Evolutionary conservation across 2,797 vertebrate genomes (phyloP).

Genomic region (Cyprinodon diabolis): DNA sequence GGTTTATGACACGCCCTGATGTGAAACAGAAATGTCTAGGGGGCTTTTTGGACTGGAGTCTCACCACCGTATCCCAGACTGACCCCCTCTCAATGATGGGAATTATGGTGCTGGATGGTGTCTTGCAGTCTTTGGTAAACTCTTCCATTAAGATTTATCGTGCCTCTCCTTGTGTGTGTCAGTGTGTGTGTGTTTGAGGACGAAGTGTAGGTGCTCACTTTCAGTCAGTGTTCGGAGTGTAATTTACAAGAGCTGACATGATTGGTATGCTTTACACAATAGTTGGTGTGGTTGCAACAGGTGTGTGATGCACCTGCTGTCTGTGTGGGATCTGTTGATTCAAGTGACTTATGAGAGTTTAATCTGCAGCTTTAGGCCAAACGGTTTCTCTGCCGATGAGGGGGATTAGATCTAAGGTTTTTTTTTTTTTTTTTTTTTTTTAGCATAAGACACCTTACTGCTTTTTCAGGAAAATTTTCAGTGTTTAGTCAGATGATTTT

Average conservation of each 20-base stretch:
- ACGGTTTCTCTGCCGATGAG: slow-evolving; percentile 23
- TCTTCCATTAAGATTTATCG: neutral
- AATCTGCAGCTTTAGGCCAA: slow-evolving; percentile 51
- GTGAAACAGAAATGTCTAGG: slow-evolving; percentile 89
- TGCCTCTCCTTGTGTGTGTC: neutral
- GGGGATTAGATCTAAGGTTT: slow-evolving; percentile 12
- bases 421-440: no score
- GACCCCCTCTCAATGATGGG: slow-evolving; percentile 83
- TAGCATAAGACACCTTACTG: neutral
- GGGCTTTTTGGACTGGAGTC: slow-evolving; percentile 93
- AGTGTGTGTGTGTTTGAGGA: slow-evolving; percentile 16
- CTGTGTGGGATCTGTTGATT: slow-evolving; percentile 37
- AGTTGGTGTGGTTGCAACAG: slow-evolving; percentile 59
- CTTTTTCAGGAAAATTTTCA: slow-evolving; percentile 21
- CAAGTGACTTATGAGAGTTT: slow-evolving; percentile 33
- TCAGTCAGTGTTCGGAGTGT: slow-evolving; percentile 29
- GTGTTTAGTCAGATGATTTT: slow-evolving; percentile 30
- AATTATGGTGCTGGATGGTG: slow-evolving; percentile 86
- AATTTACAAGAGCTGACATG: slow-evolving; percentile 68
- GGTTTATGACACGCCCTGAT: slow-evolving; percentile 94
- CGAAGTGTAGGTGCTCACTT: slow-evolving; percentile 14
- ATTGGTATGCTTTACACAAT: slow-evolving; percentile 61
- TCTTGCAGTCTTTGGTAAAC: slow-evolving; percentile 92
- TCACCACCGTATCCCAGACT: slow-evolving; percentile 83
- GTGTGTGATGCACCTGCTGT: slow-evolving; percentile 68